Base-by-base conservation (phyloP, 92 coral and sea anemone genomes). In the Paramuricea clavata region DNA sequence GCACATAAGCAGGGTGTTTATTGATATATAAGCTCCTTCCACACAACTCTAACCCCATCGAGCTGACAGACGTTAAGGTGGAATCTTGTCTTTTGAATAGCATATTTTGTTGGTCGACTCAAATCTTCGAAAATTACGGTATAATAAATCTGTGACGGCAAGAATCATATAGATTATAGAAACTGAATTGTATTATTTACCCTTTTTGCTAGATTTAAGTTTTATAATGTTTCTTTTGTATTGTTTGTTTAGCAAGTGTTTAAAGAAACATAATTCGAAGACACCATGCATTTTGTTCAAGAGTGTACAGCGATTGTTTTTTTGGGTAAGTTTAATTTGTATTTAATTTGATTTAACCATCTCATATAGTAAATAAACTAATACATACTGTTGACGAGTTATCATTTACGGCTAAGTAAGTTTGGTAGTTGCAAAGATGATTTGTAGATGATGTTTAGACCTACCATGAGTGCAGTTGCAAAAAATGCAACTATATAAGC, bases 221-320 rank as follows among this genome's bases (percentile, higher is more conserved):
- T 47, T 47, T 47, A 12, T 1, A 12, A 15, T 47, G 17, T 47
- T 47, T 47, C 10, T 47, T 15, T 47, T 12, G 12, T 47, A 1
- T 12, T 36, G 3, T 47, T 47, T 47, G 52, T 47, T 7, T 50
- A 50, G 59, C 2, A 13, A 50, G 59, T 7, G 21, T 19, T 19
- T 12, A 16, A 50, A 50, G 59, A 16, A 16, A 54, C 17, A 54
- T 2, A 54, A 65, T 28, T 65, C 21, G 72, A 31, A 1, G 7
- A 65, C 72, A 65, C 17, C 39, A 65, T 65, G 72, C 41, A 65
- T 28, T 33, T 25, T 21, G 19, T 65, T 12, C 72, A 65, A 28
- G 39, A 65, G 22, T 31, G 39, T 33, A 28, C 36, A 27, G 72
- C 39, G 2, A 65, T 65, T 65, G 41, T 65, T 65, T 26, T 65